Percentiles rank a stretch among this genome's conserved stretches.
These are phyloP conservation scores for Anthophora plumipes DNA, from an alignment of 2,888 invertebrate genomes.

Conservation along the genomic window DNA sequence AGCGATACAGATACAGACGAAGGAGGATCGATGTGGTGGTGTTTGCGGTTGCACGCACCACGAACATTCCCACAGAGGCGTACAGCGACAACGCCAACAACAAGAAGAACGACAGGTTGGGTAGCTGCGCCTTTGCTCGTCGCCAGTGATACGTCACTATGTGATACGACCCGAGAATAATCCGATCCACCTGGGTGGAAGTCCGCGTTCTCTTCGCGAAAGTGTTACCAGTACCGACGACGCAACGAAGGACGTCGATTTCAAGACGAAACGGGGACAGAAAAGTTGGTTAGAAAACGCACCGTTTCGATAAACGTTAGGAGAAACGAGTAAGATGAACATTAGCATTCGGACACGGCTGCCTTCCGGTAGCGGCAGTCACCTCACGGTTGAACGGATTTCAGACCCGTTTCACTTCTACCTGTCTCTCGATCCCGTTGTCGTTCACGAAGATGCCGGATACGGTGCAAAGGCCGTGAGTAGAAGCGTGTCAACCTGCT, in stretches of 20 bases:
- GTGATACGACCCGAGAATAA: conserved; percentile 37
- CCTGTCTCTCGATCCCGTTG: conserved; percentile 17
- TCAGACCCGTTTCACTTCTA: conserved; percentile 51
- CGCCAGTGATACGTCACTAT: conserved; percentile 51
- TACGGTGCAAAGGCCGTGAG: too few species aligned
- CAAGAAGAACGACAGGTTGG: conserved; percentile 15
- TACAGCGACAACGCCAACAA: conserved; percentile 32
- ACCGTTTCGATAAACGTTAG: neutral
- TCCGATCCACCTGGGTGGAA: conserved; percentile 60
- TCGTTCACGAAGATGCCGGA: neutral
- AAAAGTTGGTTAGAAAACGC: too few species aligned
- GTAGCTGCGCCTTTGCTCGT: conserved; percentile 45
- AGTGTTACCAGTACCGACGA: too few species aligned
- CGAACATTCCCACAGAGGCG: conserved; percentile 79
- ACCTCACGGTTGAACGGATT: conserved; percentile 51
- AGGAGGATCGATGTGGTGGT: conserved; percentile 27
- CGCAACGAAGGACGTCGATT: too few species aligned
- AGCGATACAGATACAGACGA: conserved; percentile 38
- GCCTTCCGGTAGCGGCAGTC: conserved; percentile 42
- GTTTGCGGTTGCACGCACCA: conserved; percentile 79
- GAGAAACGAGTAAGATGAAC: neutral
- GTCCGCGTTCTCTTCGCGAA: too few species aligned
- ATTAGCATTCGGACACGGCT: conserved; percentile 14
- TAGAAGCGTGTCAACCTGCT: too few species aligned
- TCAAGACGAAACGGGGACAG: too few species aligned